Percentiles rank a stretch among this genome's conserved stretches.
phyloP scores from a whole-genome alignment of 2,888 invertebrate species.

The Eupithecia pulchellata region DNA sequence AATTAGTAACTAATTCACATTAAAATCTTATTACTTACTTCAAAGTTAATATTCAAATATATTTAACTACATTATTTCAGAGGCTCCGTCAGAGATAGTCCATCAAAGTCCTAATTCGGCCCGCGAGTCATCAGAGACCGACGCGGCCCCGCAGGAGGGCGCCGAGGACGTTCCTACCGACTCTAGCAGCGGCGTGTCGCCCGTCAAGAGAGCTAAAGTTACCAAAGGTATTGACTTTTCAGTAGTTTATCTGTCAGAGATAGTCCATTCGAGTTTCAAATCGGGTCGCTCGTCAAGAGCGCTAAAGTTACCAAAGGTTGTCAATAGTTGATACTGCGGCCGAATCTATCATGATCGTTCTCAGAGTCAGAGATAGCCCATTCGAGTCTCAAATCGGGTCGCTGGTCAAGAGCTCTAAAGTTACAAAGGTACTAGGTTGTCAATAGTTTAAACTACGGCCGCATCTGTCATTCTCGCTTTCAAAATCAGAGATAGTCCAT shows the following conservation, averaged over 20 bases:
- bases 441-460: neutral
- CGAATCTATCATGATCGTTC: no score
- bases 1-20: no score
- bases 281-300: constrained; percentile 74
- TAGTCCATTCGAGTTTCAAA: no score
- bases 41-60: no score
- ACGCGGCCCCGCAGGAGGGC: constrained; percentile 33
- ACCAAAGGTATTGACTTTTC: constrained; percentile 60
- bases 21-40: no score
- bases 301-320: constrained; percentile 69
- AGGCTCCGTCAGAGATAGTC: constrained; percentile 43
- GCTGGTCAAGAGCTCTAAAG: no score
- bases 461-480: neutral
- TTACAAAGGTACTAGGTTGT: neutral
- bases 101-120: neutral
- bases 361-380: no score
- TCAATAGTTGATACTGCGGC: neutral
- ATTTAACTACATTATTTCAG: constrained; percentile 36
- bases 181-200: constrained; percentile 71
- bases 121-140: constrained; percentile 47
- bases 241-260: no score
- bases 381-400: no score
- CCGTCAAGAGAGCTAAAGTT: constrained; percentile 71
- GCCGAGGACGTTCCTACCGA: constrained; percentile 52
- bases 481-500: constrained; percentile 40